Base-by-base conservation (phyloP, 2,888 invertebrate species). In the Asteroscopus sphinx region DNA sequence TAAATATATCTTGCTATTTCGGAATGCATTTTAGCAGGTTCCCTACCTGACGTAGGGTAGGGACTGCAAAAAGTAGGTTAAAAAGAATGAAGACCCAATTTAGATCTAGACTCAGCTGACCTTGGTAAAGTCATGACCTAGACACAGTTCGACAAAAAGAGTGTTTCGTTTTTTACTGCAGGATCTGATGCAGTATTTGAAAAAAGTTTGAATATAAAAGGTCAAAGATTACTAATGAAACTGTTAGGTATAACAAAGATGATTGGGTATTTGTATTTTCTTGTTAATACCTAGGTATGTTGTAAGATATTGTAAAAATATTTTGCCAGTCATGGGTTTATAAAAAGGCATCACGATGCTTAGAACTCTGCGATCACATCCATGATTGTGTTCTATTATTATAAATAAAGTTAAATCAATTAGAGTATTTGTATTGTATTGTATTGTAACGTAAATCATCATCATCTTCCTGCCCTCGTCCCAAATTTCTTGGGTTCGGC, bases 121-220 rank as follows among this genome's bases (percentile, higher is more conserved):
- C 88, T 88, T 85, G 77, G 33, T 63, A 77, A 80, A 77, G 85
- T 85, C 88, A 78, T 84, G 88, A 88, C 86, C 88, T 85, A 85
- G 81, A 82, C 79, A 57, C 62, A 55, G 65, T 63, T 65, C 68
- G 46, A 47, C 74, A 79, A 79, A 78, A 77, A 70, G 37, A 59
- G 9, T 46, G 52, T 41, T 7, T 36, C 36, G 13, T 36, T 67
- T 76, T 72, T 74, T 68, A 30, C 41, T 67, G 12, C 17, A 42
- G 2, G 36, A 39, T 21, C 21, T 39, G 48, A 15, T 52, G 47
- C 44, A 55, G 28, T 54, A 16, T 8, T 0, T 8, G 30, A 45
- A 57, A 69, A 60, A 59, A 53, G 47, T 16, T n/a, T 25, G 30
- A 12, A 3, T n/a, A 7, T 2, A 16, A 0, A 36, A 62, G 33